Percentiles rank a stretch among this genome's conserved stretches.
phyloP scores from a whole-genome alignment of 2,888 invertebrate genomes.

The Oxytorus armatus region DNA sequence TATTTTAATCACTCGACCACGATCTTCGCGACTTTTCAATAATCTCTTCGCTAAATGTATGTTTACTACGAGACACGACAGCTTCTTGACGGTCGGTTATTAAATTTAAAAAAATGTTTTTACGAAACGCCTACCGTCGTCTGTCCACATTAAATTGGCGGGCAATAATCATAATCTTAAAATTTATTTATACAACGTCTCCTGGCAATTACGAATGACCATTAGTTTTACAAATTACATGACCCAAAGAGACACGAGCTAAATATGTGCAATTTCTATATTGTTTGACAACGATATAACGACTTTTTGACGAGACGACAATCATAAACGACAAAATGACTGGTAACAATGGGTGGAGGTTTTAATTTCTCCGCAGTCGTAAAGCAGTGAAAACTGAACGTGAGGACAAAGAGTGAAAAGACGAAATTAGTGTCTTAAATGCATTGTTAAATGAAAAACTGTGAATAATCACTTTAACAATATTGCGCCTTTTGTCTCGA shows the following conservation, averaged over 20 bases:
- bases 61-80: too few relatives aligned
- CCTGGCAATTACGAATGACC: too few relatives aligned
- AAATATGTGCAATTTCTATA: neutral
- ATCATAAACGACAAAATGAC: slow-evolving; percentile 12
- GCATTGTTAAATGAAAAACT: slow-evolving; percentile 9
- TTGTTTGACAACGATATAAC: neutral
- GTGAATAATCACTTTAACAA: slow-evolving; percentile 14
- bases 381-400: slow-evolving; percentile 18
- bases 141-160: too few relatives aligned
- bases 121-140: too few relatives aligned
- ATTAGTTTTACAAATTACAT: too few relatives aligned
- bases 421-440: neutral
- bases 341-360: slow-evolving; percentile 7
- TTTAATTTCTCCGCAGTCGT: slow-evolving; percentile 48
- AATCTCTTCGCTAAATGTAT: too few relatives aligned
- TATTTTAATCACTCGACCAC: too few relatives aligned
- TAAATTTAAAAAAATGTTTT: too few relatives aligned
- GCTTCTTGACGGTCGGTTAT: too few relatives aligned
- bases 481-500: neutral
- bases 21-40: too few relatives aligned
- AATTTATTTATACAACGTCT: too few relatives aligned
- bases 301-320: slow-evolving; percentile 34
- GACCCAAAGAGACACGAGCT: neutral
- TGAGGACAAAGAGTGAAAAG: neutral
- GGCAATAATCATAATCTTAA: too few relatives aligned